Percentiles rank a stretch among this genome's conserved stretches.
Conservation (phyloP, 2,797 vertebrate genomes). For the Taenioides sp. region DNA sequence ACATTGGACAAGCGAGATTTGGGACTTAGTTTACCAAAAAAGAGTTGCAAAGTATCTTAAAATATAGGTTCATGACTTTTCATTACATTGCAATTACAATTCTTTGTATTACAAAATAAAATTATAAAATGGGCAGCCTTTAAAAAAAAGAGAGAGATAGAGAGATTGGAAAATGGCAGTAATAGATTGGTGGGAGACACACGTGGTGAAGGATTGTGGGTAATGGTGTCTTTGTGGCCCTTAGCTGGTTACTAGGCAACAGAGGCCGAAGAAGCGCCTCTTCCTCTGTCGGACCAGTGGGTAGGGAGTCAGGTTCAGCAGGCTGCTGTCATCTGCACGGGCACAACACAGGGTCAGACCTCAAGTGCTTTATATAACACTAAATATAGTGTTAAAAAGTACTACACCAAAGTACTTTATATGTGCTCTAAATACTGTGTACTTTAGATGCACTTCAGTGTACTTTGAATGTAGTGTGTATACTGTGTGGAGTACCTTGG, state of each 20-base stretch:
- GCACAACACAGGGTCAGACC: constrained; percentile 31
- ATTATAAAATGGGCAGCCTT: constrained; percentile 78
- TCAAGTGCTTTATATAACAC: neutral
- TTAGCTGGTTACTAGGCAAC: constrained; percentile 97
- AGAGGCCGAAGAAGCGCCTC: constrained; percentile 96
- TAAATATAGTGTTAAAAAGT: no score
- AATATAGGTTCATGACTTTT: constrained; percentile 73
- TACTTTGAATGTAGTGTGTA: neutral
- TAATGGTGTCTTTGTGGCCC: constrained; percentile 75
- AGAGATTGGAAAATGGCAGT: constrained; percentile 82
- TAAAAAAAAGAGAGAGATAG: constrained; percentile 66
- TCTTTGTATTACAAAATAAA: constrained; percentile 80
- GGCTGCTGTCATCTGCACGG: constrained; percentile 93
- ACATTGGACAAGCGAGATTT: constrained; percentile 58
- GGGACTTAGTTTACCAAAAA: constrained; percentile 62
- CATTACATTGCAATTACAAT: constrained; percentile 73
- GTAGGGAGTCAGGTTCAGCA: constrained; percentile 95
- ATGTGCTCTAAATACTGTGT: neutral
- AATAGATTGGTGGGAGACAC: constrained; percentile 78
- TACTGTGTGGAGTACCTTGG: constrained; percentile 83
- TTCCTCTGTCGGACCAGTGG: constrained; percentile 95
- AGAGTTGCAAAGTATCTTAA: constrained; percentile 73
- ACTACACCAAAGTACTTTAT: neutral
- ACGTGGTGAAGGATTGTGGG: constrained; percentile 75
- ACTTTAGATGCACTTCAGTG: neutral